A percentile compares a stretch with the other conserved stretches of the same genome.
phyloP scores from a whole-genome alignment of 2,113 vertebrate genomes.

The Sceloporus tristichus region DNA sequence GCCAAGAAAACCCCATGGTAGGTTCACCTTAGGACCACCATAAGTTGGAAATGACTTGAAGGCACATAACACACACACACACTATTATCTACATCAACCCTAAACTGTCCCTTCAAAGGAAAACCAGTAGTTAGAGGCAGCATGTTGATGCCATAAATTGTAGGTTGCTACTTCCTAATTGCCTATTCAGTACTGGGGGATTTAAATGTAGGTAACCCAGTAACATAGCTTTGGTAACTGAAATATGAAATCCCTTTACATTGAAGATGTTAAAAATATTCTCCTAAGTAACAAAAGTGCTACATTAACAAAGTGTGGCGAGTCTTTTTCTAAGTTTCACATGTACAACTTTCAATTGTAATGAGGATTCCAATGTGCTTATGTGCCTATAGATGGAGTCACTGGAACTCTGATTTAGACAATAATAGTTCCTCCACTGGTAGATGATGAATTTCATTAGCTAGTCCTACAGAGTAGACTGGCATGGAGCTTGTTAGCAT shows the following conservation, averaged over 20 bases:
- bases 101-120: too few relatives aligned
- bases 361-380: not conserved
- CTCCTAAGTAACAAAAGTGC: not conserved
- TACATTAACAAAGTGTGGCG: not conserved
- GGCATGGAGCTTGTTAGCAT: conserved; percentile 26
- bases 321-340: not conserved
- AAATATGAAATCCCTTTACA: not conserved
- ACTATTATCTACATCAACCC: too few relatives aligned
- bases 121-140: too few relatives aligned
- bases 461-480: not conserved
- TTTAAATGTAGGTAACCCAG: not conserved
- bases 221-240: not conserved
- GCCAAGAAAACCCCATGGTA: too few relatives aligned
- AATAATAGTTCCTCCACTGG: not conserved
- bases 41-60: too few relatives aligned
- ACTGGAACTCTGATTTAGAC: not conserved
- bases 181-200: not conserved
- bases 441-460: conserved; percentile 8
- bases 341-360: not conserved
- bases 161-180: not conserved
- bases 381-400: not conserved
- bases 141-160: not conserved
- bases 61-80: too few relatives aligned
- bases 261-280: not conserved
- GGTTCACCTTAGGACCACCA: too few relatives aligned